Evolutionary conservation across 2,797 vertebrate species (phyloP).

Genomic region (Apogon hyalosoma): DNA sequence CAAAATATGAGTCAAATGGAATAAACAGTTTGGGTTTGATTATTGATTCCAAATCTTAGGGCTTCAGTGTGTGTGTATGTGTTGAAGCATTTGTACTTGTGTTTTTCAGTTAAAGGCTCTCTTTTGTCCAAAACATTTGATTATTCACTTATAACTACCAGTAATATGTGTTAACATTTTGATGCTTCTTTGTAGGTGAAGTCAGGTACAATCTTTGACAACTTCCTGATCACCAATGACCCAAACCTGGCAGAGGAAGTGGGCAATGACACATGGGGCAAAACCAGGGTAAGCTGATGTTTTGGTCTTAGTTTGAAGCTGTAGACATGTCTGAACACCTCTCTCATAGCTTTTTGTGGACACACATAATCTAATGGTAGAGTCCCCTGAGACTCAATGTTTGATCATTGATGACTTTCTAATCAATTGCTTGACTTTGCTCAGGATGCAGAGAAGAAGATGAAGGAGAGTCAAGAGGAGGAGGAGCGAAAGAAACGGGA

Average conservation of each 20-base stretch:
- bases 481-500: constrained; percentile 81
- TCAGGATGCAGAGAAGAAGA: constrained; percentile 85
- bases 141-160: no score
- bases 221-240: constrained; percentile 89
- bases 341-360: not conserved
- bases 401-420: not conserved
- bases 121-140: no score
- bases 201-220: constrained; percentile 89
- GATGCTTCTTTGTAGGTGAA: constrained; percentile 80
- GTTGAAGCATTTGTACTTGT: no score
- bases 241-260: constrained; percentile 87
- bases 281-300: constrained; percentile 81
- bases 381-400: no score
- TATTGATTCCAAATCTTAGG: no score
- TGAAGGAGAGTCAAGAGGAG: constrained; percentile 85
- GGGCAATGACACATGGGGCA: constrained; percentile 86
- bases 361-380: not conserved
- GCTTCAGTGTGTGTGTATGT: no score
- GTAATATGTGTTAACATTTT: not conserved
- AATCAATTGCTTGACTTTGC: not conserved
- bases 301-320: not conserved
- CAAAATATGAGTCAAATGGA: no score
- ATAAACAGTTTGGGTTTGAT: no score
- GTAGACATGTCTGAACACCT: not conserved
- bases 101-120: no score